These are phyloP conservation scores for Scytalopus superciliaris DNA, from an alignment of 2,113 vertebrate species.

Conservation along the genomic window DNA sequence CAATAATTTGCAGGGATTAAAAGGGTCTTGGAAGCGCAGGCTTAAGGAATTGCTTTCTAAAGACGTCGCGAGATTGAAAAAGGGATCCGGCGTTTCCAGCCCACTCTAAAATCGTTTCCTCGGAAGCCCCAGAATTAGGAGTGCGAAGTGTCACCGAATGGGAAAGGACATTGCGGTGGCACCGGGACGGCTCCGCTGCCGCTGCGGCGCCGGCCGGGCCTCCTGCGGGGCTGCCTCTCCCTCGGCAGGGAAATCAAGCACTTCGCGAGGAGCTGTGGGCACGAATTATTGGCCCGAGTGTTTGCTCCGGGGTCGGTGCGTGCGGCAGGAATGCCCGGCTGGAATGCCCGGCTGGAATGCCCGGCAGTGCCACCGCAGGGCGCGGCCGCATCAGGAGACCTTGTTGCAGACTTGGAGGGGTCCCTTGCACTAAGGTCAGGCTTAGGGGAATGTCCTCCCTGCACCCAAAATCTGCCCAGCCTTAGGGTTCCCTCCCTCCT, in stretches of 20 bases:
- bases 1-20: conserved; percentile 66
- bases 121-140: conserved; percentile 15
- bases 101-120: conserved; percentile 33
- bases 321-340: neutral
- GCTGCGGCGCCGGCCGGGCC: neutral
- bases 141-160: neutral
- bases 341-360: neutral
- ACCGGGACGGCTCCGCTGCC: neutral
- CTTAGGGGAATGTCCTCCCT: accelerated
- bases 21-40: conserved; percentile 30
- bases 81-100: conserved; percentile 25
- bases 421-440: neutral
- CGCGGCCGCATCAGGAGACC: accelerated
- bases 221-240: neutral
- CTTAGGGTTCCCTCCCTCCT: accelerated
- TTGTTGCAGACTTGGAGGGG: accelerated
- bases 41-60: conserved; percentile 61
- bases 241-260: neutral
- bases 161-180: neutral
- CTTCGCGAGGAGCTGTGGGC: neutral
- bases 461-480: accelerated
- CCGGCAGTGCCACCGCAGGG: neutral
- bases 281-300: neutral
- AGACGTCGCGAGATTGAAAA: neutral
- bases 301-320: neutral